Percentiles rank a stretch among this genome's conserved stretches.
phyloP scores from a whole-genome alignment of 2,797 vertebrate genomes.

The Brachyrhaphis roseni region DNA sequence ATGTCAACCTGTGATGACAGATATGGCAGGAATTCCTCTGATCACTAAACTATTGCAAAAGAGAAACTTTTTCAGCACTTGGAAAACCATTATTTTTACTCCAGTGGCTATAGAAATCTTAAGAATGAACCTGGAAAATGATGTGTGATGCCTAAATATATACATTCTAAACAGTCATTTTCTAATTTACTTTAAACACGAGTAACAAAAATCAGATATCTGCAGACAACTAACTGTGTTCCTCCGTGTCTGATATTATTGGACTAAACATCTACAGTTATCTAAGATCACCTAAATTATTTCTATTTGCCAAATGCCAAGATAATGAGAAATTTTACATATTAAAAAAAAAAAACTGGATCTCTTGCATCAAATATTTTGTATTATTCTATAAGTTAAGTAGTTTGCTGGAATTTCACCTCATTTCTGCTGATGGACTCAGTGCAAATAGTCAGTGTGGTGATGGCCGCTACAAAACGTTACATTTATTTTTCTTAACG shows the following conservation, averaged over 20 bases:
- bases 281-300: not conserved
- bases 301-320: not conserved
- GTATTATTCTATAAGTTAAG: not conserved
- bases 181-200: not conserved
- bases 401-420: not conserved
- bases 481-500: not conserved
- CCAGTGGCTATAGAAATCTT: conserved; percentile 26
- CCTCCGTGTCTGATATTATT: not conserved
- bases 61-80: conserved; percentile 38
- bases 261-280: not conserved
- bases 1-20: conserved; percentile 76
- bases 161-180: not conserved
- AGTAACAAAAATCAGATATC: conserved; percentile 1
- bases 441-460: not conserved
- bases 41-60: conserved; percentile 72
- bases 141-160: not conserved
- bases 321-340: not conserved
- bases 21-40: conserved; percentile 78
- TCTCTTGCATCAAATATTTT: not conserved
- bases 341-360: no score
- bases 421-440: not conserved
- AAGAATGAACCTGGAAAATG: conserved; percentile 11
- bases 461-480: not conserved
- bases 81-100: conserved; percentile 53
- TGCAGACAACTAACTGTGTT: not conserved